Evolutionary conservation across 2,113 vertebrate species (phyloP), one percentile per base, ranked within the genome.

Genomic region (Chascanopsetta lugubris): DNA sequence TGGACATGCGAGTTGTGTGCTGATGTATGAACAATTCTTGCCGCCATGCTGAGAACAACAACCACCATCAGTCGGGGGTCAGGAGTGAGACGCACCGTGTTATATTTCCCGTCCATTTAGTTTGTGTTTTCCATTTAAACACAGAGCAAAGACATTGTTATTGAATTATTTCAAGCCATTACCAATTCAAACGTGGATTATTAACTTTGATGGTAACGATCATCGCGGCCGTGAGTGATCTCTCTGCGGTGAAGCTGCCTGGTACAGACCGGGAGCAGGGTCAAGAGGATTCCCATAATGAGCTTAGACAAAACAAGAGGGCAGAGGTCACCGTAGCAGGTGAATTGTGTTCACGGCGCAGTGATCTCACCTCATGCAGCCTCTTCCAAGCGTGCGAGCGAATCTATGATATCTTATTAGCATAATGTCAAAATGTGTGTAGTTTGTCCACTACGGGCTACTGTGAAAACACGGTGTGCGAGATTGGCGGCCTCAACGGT

Each of bases 261-360:
- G 17, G 38, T 12, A 32, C 26, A 69, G 36, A 55, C 51, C 20
- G 47, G 66, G 77, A 72, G 18, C 18, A 64, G 77, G 75, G 67
- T 13, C 46, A 85, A 79, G 57, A 73, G 77, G 75, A 79, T 69
- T 42, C 49, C 34, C 27, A 34, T 85, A 83, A 86, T 72, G 54
- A 75, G 67, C 72, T 70, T 77, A 85, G 26, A 51, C 45, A 62
- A 51, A 70, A 69, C 55, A 58, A 71, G 6, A 79, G 70, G 68
- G 27, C 54, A 77, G 21, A 67, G 65, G 65, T 84, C 79, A 85
- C 40, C n/a, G 45, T 36, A 40, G 21, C 53, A 32, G 26, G 60
- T 60, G 13, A 61, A n/a, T n/a, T n/a, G n/a, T n/a, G n/a, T n/a
- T n/a, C n/a, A n/a, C n/a, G n/a, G n/a, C n/a, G n/a, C n/a, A n/a